Conservation (phyloP, 2,888 invertebrate genomes). For the Rhagium mordax region DNA sequence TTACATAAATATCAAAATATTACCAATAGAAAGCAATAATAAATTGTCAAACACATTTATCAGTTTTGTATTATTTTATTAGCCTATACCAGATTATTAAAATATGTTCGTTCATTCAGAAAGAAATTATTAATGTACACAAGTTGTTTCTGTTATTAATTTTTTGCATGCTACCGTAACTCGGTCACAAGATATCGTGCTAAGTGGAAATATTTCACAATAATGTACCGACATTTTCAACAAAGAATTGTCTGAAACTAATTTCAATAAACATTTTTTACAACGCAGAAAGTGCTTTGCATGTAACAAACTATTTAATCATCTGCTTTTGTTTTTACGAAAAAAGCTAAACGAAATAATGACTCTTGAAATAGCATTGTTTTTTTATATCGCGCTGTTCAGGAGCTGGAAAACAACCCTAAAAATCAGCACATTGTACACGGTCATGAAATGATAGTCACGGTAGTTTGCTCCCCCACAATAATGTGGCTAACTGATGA, state of each 20-base stretch:
- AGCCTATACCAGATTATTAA: no score
- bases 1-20: no score
- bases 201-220: background rate
- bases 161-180: background rate
- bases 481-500: conserved; percentile 6
- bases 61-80: no score
- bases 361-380: background rate
- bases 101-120: no score
- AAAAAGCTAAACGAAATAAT: background rate
- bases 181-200: background rate
- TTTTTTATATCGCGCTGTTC: conserved; percentile 2
- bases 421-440: conserved; percentile 22
- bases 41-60: no score
- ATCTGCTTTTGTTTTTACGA: background rate
- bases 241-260: conserved; percentile 1
- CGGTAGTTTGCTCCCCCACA: conserved; percentile 23
- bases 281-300: background rate
- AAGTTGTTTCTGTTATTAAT: background rate
- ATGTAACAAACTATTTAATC: conserved; percentile 9
- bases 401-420: conserved; percentile 10
- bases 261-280: background rate
- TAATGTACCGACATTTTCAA: conserved; percentile 2
- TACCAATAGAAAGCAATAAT: no score
- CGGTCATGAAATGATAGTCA: conserved; percentile 13
- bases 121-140: no score